Conservation (phyloP, 2,888 invertebrate species). For the Vandiemenella viatica region DNA sequence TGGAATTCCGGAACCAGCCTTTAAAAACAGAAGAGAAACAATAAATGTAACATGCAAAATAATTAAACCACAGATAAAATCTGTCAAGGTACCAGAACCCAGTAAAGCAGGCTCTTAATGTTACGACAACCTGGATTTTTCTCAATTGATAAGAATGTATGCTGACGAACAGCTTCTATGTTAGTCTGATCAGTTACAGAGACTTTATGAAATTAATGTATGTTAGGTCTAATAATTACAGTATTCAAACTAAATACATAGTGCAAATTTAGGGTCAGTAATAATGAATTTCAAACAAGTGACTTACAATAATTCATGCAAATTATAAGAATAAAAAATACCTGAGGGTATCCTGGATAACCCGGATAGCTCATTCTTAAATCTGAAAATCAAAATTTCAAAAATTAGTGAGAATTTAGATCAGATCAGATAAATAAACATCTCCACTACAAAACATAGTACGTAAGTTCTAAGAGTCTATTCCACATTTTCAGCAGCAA, state of each 20-base stretch:
- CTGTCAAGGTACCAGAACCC: no score
- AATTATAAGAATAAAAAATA: slow-evolving; percentile 13
- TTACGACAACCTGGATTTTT: no score
- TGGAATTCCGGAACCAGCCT: slow-evolving; percentile 14
- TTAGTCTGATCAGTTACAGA: no score
- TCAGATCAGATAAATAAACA: neutral
- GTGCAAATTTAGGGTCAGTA: neutral
- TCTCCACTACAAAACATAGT: neutral
- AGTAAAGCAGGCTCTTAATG: no score
- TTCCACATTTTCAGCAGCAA: no score
- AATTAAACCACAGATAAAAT: neutral
- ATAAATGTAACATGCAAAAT: neutral
- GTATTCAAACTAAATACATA: no score
- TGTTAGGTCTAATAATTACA: no score
- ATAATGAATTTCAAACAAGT: neutral
- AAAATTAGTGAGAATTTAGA: neutral
- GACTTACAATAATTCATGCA: neutral
- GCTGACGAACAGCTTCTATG: no score
- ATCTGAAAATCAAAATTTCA: neutral
- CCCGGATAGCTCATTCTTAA: slow-evolving; percentile 25
- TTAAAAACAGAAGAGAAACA: slow-evolving; percentile 12
- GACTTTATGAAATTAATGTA: no score
- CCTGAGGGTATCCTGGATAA: slow-evolving; percentile 23
- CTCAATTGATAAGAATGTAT: no score
- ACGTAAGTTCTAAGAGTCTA: no score